Evolutionary conservation across 1,140 invertebrate species (phyloP), one percentile per base, ranked within the genome.

Genomic region (Hydropsyche tenuis): DNA sequence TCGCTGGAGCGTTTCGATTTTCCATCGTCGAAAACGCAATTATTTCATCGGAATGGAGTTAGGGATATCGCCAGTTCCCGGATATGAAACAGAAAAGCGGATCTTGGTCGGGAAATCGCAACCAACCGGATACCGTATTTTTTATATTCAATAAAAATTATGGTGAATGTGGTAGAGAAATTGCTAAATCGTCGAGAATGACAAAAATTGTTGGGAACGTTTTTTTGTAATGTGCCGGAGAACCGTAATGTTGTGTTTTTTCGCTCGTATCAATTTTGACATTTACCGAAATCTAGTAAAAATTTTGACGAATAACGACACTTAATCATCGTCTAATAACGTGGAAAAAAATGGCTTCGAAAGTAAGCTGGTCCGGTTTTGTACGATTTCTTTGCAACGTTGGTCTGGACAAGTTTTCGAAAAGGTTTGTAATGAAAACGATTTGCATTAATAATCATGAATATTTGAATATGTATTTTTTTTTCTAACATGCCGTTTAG

Each of bases 281-380:
- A 53, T 18, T 53, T 53, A 53, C 16, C 7, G 6, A 18, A 53
- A 53, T 53, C 18, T 53, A 16, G 20, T 20, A 53, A 53, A 53
- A 53, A 18, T 53, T 48, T 53, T 53, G 48, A 53, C 48, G 48
- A 18, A 53, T 53, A 53, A 53, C 48, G 4, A 53, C 48, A 20
- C 20, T 53, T 53, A 53, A 53, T 53, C 20, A 18, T 20, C 7
- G 48, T 53, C 20, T 18, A 53, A 53, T 48, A 53, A 53, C 30
- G 3, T 53, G 9, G 20, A 53, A 53, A 53, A 53, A 53, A 53
- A 53, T 20, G 5, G 20, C 48, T 53, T 53, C 23, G 7, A 25
- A 60, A 60, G 56, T 22, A 60, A 60, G 56, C 30, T 60, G 56
- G 22, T 60, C 56, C 23, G 56, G 56, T 60, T 60, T 60, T 60